phyloP scores from a whole-genome alignment of 2,888 invertebrate species.

The Phytoseiulus persimilis region DNA sequence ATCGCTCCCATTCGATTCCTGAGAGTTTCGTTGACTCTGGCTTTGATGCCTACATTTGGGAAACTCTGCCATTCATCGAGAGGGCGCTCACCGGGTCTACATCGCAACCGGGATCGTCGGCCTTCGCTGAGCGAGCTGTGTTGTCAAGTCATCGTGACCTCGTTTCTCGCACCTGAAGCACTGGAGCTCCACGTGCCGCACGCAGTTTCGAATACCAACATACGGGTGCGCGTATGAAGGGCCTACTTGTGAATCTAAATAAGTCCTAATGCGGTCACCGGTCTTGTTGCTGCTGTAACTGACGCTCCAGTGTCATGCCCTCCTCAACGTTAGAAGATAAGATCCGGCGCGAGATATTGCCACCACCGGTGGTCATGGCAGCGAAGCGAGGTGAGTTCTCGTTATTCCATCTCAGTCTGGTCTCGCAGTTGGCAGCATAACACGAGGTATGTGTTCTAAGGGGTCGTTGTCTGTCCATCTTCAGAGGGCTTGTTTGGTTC shows the following conservation, averaged over 20 bases:
- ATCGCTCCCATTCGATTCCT: too few relatives aligned
- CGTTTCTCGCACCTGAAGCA: too few relatives aligned
- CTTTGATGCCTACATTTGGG: too few relatives aligned
- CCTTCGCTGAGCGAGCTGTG: too few relatives aligned
- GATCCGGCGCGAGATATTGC: neutral
- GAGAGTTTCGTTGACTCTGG: too few relatives aligned
- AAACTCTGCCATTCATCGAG: too few relatives aligned
- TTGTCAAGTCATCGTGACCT: too few relatives aligned
- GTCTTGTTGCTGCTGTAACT: neutral
- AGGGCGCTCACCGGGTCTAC: too few relatives aligned
- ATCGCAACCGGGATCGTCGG: too few relatives aligned
- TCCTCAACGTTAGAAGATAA: neutral
- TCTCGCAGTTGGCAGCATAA: neutral
- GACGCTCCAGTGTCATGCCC: neutral
- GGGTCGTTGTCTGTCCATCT: neutral
- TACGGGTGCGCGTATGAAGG: too few relatives aligned
- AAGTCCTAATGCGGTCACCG: neutral
- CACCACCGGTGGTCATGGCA: neutral
- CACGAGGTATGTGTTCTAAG: neutral
- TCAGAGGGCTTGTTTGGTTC: neutral
- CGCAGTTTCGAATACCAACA: too few relatives aligned
- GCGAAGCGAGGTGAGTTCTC: constrained; percentile 5
- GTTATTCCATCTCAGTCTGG: neutral
- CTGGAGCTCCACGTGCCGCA: too few relatives aligned
- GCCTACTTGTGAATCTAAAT: neutral